Evolutionary conservation across 2,888 invertebrate species (phyloP).

Genomic region (Adela reaumurella): DNA sequence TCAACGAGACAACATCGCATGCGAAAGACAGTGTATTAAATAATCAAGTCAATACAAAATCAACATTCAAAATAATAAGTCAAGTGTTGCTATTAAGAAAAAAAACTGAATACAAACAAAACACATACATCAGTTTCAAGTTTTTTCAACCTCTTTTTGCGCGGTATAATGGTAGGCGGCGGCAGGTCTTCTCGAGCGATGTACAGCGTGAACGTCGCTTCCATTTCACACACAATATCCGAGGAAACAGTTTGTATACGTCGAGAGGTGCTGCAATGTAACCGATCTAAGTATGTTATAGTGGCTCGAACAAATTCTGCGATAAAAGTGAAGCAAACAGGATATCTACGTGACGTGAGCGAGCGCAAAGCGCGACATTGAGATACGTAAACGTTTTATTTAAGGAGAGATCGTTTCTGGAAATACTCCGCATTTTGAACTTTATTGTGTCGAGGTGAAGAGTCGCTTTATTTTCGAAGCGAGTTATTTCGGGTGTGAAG

Average conservation of each 20-base stretch:
- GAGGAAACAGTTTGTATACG: no score
- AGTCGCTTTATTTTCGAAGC: constrained; percentile 48
- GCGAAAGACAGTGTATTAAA: no score
- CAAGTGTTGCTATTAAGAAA: constrained; percentile 14
- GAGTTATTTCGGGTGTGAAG: constrained; percentile 44
- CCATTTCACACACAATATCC: no score
- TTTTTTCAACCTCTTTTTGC: constrained; percentile 43
- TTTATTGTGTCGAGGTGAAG: constrained; percentile 35
- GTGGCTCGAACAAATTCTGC: not conserved
- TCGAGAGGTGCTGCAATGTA: not conserved
- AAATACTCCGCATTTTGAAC: constrained; percentile 52
- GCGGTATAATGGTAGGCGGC: constrained; percentile 36
- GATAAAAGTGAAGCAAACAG: constrained; percentile 22
- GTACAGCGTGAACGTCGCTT: constrained; percentile 47
- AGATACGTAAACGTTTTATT: not conserved
- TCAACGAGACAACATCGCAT: no score
- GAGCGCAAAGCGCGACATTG: constrained; percentile 11
- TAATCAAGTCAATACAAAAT: no score
- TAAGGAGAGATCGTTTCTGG: constrained; percentile 26
- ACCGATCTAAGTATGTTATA: not conserved
- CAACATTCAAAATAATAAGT: not conserved
- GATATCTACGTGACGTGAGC: constrained; percentile 26
- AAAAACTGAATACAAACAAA: no score
- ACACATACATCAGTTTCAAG: constrained; percentile 11
- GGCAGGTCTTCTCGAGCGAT: constrained; percentile 36